Base-by-base conservation (phyloP, 2,113 vertebrate species). In the Leucosticte australis region DNA sequence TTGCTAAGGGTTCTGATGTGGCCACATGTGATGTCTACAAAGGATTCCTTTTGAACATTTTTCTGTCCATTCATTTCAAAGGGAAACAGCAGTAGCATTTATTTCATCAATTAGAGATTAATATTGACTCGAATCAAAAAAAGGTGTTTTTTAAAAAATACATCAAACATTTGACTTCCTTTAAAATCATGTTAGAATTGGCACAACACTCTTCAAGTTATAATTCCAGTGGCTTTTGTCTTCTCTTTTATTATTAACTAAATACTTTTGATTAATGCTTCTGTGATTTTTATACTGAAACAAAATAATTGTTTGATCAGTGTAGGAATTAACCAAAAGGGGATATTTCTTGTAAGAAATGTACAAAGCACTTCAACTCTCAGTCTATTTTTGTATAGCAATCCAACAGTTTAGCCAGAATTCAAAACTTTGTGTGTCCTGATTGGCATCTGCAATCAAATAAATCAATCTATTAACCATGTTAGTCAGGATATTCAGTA, bases 221-320 rank as follows among this genome's bases (percentile, higher is more conserved):
- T 63, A 55, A 30, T 78, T 81, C 46, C 80, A 67, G 19, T 46
- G 56, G 30, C 47, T 95, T 97, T 97, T 95, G 91, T 90, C 91
- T 94, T 83, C 50, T 89, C 49, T 95, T 96, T 94, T 65, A 86
- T 95, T 96, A 95, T 95, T 97, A 95, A 96, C 83, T 69, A 91
- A 92, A 69, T 76, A 83, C 81, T 85, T 95, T 71, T 86, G 83
- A 91, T 95, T 93, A 92, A 46, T 37, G 15, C 11, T 44, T 87
- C 76, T 93, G 20, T 92, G 83, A 87, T 92, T 90, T 96, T 90
- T 86, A 49, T 37, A 39, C 20, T 39, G 80, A 81, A 96, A 88
- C 91, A 82, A 82, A 94, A 90, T 71, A 75, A 69, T 91, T 73
- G 56, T 91, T 96, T 95, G 93, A 97, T 95, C 88, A 52, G 18